Base-by-base conservation (phyloP, 2,113 vertebrate species). In the Phycodurus eques region DNA sequence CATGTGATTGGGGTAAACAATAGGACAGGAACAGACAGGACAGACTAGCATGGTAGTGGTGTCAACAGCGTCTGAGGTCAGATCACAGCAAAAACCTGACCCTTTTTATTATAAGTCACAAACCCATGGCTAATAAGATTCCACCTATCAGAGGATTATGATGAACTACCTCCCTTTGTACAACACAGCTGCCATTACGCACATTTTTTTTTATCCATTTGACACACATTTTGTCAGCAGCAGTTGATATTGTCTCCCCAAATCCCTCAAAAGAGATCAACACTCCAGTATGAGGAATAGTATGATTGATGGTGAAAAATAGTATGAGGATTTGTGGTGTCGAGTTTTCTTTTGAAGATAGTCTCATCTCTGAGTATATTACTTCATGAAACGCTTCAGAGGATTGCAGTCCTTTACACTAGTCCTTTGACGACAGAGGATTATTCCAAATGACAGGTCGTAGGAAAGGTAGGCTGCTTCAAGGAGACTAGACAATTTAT, bases 81-180 rank as follows among this genome's bases (percentile, higher is more conserved):
- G 67, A 77, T 86, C 68, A 59, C 72, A 72, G 74, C 74, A 80
- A 79, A 76, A 81, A 87, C 80, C 72, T 89, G 88, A 88, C 82
- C 84, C 70, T 20, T 42, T 68, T 80, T 77, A 85, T 90, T 88
- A 81, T 82, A 68, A 89, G 39, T 86, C 83, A 91, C 47, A 46
- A 82, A 85, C 72, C 82, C 76, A 31, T 83, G 17, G 75, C 81
- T 90, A 88, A 90, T 87, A 78, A 80, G 85, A 89, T 90, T 86
- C 81, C 65, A 73, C 80, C 79, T 82, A 81, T 87, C 84, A 85
- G 64, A 79, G 74, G 78, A 81, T 84, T 83, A 89, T 77, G 69
- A 77, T 87, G 78, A 86, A 78, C 65, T 56, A 47, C 49, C 80
- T 83, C 43, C 78, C 53, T 83, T 81, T 84, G 68, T 76, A 82